These are phyloP conservation scores for Ivindomyrus marchei DNA, from an alignment of 2,113 vertebrate species.

Conservation along the genomic window DNA sequence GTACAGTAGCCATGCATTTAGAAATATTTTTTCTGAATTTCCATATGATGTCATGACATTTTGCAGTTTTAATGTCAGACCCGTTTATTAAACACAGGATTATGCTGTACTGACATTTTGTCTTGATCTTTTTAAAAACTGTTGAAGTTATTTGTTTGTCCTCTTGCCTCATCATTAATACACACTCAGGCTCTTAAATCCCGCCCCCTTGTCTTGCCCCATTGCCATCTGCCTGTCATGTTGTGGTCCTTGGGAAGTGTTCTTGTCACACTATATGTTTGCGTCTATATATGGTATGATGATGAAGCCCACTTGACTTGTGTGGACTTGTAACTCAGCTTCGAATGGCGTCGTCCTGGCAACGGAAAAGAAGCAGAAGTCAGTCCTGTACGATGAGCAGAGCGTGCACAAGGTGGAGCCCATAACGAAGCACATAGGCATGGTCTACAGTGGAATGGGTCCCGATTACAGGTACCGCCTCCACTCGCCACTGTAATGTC, in stretches of 20 bases:
- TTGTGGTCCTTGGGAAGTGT: background rate
- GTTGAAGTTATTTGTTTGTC: background rate
- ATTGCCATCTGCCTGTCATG: background rate
- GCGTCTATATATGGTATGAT: background rate
- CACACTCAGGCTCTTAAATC: background rate
- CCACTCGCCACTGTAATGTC: background rate
- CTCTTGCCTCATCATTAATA: background rate
- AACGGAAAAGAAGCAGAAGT: conserved; percentile 98
- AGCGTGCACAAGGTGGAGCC: conserved; percentile 98
- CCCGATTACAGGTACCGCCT: conserved; percentile 87
- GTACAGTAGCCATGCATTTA: too few relatives aligned
- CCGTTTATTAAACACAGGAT: too few relatives aligned
- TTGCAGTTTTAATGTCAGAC: too few relatives aligned
- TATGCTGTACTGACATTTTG: too few relatives aligned
- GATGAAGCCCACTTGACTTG: background rate
- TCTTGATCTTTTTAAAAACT: background rate
- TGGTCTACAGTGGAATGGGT: conserved; percentile 98
- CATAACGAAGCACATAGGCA: conserved; percentile 96
- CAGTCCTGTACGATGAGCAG: conserved; percentile 93
- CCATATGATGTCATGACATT: background rate
- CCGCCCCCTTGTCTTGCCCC: background rate
- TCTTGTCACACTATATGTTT: background rate
- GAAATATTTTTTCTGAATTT: background rate
- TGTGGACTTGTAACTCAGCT: conserved; percentile 58
- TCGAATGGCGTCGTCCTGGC: conserved; percentile 94